A percentile compares a stretch with the other conserved stretches of the same genome.
These are phyloP conservation scores for Helleia helle DNA, from an alignment of 2,888 invertebrate species.

Conservation along the genomic window DNA sequence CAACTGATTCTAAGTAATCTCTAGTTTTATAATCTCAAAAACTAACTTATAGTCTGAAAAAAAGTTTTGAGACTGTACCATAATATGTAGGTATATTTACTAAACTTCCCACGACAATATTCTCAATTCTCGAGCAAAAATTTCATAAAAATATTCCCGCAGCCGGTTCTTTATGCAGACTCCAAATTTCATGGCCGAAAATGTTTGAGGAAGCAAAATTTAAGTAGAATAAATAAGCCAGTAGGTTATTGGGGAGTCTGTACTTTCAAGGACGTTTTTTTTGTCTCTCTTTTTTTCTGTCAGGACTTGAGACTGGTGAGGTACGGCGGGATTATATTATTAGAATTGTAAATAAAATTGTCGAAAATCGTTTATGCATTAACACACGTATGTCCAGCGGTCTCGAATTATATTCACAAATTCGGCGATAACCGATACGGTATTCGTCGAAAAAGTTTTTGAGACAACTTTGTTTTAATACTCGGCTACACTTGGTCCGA, in stretches of 20 bases:
- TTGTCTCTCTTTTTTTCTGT: slow-evolving; percentile 29
- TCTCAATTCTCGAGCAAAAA: no score
- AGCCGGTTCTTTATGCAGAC: no score
- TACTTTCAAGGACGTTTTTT: slow-evolving; percentile 37
- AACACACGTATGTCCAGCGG: slow-evolving; percentile 26
- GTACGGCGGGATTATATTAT: slow-evolving; percentile 31
- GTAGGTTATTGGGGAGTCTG: slow-evolving; percentile 44
- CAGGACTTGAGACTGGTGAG: slow-evolving; percentile 21
- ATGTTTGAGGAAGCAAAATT: neutral
- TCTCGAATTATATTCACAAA: slow-evolving; percentile 51
- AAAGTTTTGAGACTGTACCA: no score
- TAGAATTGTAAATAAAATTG: slow-evolving; percentile 54
- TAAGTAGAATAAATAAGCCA: slow-evolving; percentile 31
- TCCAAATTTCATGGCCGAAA: neutral
- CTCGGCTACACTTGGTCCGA: neutral
- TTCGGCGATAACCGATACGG: slow-evolving; percentile 23
- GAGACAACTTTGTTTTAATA: neutral
- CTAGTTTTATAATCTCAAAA: no score
- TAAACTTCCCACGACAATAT: no score
- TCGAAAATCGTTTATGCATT: slow-evolving; percentile 54
- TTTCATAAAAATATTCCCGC: neutral
- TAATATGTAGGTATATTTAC: no score
- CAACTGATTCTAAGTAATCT: no score
- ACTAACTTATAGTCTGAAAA: no score
- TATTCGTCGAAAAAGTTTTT: neutral